phyloP scores from a whole-genome alignment of 1,140 invertebrate genomes.

The Caenorhabditis brenneri region DNA sequence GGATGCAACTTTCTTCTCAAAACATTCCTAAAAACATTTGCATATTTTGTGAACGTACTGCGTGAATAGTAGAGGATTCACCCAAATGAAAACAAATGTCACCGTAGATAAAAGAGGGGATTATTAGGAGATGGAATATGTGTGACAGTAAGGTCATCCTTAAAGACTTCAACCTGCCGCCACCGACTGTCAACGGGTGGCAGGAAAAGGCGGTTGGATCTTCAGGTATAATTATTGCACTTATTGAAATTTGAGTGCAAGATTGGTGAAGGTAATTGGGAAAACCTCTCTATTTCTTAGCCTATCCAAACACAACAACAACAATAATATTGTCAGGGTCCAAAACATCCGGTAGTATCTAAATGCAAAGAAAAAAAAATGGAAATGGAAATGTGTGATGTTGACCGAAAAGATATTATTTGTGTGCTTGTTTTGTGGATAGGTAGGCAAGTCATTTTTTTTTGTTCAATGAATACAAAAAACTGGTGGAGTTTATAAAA shows the following conservation, averaged over 20 bases:
- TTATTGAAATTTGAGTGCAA: slow-evolving; percentile 26
- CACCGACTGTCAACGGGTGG: background rate
- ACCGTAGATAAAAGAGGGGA: background rate
- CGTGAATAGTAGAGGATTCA: background rate
- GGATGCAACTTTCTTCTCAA: slow-evolving; percentile 10
- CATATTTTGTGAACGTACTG: slow-evolving; percentile 25
- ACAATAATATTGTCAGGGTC: background rate
- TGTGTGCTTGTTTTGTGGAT: background rate
- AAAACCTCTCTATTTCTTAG: background rate
- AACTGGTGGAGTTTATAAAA: background rate
- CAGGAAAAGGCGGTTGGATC: background rate
- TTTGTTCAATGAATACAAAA: background rate
- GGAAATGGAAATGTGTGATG: background rate
- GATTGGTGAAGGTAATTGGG: slow-evolving; percentile 1
- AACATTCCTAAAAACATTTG: slow-evolving; percentile 17
- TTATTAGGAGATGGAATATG: slow-evolving; percentile 35
- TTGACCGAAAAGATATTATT: slow-evolving; percentile 19
- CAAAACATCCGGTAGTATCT: slow-evolving; percentile 1
- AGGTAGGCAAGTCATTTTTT: background rate
- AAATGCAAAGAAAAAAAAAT: background rate
- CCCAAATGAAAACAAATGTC: background rate
- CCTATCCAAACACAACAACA: background rate
- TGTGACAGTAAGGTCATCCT: slow-evolving; percentile 33
- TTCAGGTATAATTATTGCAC: slow-evolving; percentile 37
- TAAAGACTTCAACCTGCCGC: background rate